Conservation (phyloP, 2,113 vertebrate species). For the Octodon degus region DNA sequence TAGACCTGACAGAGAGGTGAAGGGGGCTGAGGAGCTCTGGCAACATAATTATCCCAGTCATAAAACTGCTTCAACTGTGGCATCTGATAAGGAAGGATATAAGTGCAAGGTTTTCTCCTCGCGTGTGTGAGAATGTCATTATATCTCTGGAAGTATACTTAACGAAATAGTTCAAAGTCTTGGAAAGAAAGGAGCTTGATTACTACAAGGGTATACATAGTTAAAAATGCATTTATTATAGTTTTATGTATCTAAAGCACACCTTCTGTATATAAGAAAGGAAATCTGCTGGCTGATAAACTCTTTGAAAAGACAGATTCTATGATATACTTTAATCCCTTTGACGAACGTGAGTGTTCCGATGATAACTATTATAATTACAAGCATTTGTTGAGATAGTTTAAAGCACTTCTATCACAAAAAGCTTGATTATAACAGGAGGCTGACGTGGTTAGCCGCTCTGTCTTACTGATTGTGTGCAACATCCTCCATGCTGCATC, state of each 20-base stretch:
- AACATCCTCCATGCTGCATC: not conserved
- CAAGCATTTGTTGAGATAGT: slow-evolving; percentile 76
- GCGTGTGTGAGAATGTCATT: slow-evolving; percentile 63
- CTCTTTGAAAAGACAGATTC: slow-evolving; percentile 47
- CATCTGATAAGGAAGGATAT: slow-evolving; percentile 17
- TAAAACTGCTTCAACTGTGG: slow-evolving; percentile 74
- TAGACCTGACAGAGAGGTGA: slow-evolving; percentile 73
- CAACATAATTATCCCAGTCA: slow-evolving; percentile 73
- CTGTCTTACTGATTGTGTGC: not conserved
- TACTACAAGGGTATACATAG: slow-evolving; percentile 62
- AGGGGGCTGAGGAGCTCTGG: slow-evolving; percentile 30
- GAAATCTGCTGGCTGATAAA: slow-evolving; percentile 76
- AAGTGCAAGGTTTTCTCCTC: slow-evolving; percentile 63
- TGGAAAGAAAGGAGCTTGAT: slow-evolving; percentile 82
- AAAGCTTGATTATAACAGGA: slow-evolving; percentile 71
- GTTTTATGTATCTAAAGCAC: slow-evolving; percentile 66
- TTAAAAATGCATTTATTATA: slow-evolving; percentile 67
- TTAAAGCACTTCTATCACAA: slow-evolving; percentile 73
- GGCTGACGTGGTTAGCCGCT: slow-evolving; percentile 31
- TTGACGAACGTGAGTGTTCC: slow-evolving; percentile 40
- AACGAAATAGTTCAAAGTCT: slow-evolving; percentile 79
- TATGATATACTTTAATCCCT: slow-evolving; percentile 62
- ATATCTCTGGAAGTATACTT: slow-evolving; percentile 69
- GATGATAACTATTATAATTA: slow-evolving; percentile 74
- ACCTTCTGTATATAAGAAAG: slow-evolving; percentile 67